Conservation (phyloP, 1,140 invertebrate genomes). For the Phymorhynchus buccinoides region DNA sequence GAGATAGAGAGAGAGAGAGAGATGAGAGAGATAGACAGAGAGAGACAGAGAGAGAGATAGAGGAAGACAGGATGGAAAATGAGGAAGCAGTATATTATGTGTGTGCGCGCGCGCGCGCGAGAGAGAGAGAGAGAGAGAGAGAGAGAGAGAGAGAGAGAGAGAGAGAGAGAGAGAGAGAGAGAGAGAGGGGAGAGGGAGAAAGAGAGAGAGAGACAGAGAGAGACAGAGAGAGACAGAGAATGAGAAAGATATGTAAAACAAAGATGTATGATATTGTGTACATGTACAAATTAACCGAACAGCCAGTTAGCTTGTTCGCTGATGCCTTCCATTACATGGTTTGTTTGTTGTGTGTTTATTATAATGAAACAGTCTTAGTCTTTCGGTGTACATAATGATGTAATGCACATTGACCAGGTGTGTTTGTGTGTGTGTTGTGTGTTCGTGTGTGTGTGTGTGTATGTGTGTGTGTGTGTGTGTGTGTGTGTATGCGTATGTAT, state of each 20-base stretch:
- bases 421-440: no score
- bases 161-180: not conserved
- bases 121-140: slow-evolving; percentile 22
- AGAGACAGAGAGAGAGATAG: not conserved
- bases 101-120: no score
- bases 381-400: slow-evolving; percentile 8
- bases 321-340: not conserved
- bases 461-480: no score
- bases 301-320: not conserved
- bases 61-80: not conserved
- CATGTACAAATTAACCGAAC: not conserved
- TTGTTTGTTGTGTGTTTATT: not conserved
- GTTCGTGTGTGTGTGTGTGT: no score
- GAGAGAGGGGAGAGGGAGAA: not conserved
- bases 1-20: no score
- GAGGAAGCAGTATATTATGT: not conserved
- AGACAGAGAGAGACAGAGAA: slow-evolving; percentile 24
- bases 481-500: no score
- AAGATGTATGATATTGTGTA: not conserved
- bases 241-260: not conserved
- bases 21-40: not conserved
- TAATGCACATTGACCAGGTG: not conserved
- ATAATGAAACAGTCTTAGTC: not conserved
- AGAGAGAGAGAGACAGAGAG: slow-evolving; percentile 15
- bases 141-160: slow-evolving; percentile 10